phyloP scores from a whole-genome alignment of 2,888 invertebrate genomes.

The Cryptus viduatorius region DNA sequence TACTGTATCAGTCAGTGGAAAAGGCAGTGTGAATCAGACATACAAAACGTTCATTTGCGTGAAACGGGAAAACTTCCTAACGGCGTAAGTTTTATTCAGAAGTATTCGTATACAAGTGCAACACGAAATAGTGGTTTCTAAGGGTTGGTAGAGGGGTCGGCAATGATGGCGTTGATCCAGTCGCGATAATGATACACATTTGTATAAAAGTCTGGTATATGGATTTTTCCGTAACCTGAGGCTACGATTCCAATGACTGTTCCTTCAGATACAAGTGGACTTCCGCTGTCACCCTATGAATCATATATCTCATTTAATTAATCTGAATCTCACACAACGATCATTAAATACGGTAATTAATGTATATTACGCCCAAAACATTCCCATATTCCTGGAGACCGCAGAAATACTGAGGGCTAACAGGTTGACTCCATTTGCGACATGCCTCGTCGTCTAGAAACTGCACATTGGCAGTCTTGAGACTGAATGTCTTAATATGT shows the following conservation, averaged over 20 bases:
- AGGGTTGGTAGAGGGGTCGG: neutral
- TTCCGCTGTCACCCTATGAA: constrained; percentile 38
- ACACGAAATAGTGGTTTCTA: too few relatives aligned
- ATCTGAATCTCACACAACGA: neutral
- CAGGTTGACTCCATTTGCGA: neutral
- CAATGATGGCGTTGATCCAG: constrained; percentile 13
- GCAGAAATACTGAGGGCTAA: neutral
- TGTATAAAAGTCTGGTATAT: neutral
- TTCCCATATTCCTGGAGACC: neutral
- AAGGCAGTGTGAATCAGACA: too few relatives aligned
- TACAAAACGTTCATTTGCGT: too few relatives aligned
- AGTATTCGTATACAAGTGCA: neutral
- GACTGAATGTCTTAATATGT: neutral
- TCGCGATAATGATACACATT: constrained; percentile 21
- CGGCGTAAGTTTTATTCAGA: neutral
- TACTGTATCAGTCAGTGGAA: too few relatives aligned
- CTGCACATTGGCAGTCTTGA: neutral
- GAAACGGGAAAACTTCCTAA: neutral
- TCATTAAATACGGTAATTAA: neutral
- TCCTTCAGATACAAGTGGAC: constrained; percentile 30
- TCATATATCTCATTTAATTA: neutral
- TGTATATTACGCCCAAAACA: neutral
- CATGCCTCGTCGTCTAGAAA: neutral
- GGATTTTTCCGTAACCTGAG: neutral
- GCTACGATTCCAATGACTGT: constrained; percentile 21